Base-by-base conservation (phyloP, 1,140 invertebrate genomes). In the Brachionus koreanus region DNA sequence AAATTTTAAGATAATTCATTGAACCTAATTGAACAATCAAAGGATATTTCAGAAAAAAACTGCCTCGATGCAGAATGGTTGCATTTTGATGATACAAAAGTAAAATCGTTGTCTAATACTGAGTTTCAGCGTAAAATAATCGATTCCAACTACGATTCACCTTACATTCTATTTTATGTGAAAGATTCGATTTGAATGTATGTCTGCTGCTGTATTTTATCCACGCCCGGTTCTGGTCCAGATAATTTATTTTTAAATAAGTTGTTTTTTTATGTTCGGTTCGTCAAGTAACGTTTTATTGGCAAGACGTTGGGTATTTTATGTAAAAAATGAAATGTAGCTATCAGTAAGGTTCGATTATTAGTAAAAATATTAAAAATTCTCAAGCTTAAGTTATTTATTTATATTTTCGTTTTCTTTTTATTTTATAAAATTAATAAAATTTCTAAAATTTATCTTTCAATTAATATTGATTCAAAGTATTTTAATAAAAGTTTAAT, bases 111-210 rank as follows among this genome's bases (percentile, higher is more conserved):
- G n/a, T 46, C 69, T 25, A 74, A 74, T 35, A 74, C 39, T n/a
- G 69, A 74, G 12, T 74, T 74, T 74, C 69, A 74, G 25, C 69
- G 69, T 39, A 74, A 74, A 74, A 74, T 74, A 74, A 33, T 74
- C 10, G 69, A 74, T 19, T 74, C 69, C 13, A 74, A 74, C 39
- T 74, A 74, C 69, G 69, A 74, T 29, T 74, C 69, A 74, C 69
- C 69, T 7, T 74, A 74, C 25, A 74, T 74, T 46, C 16, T 74
- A 25, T 74, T 74, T 25, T 74, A 74, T 46, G 39, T 74, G 19
- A 74, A 43, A 74, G 69, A 74, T 23, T 74, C 19, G 43, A 23
- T 42, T 72, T 72, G 33, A 65, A 57, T 19, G 49, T 19, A 57
- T 57, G 49, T 23, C 19, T 57, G n/a, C 49, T 23, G 9, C 19